Base-by-base conservation (phyloP, 2,888 invertebrate genomes). In the Gymnoscelis rufifasciata region DNA sequence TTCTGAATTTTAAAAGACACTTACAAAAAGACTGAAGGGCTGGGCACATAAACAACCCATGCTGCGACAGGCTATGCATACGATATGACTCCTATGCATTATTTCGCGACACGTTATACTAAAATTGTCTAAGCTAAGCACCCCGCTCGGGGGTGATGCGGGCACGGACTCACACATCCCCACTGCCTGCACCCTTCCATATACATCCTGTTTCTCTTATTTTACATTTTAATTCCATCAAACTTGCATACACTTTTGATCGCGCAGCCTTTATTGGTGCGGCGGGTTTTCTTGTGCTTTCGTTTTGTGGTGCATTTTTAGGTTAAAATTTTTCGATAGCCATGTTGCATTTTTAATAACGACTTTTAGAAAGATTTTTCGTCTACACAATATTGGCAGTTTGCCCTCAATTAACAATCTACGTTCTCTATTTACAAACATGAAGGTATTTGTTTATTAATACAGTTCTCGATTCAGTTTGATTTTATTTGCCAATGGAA, bases 71-170 rank as follows among this genome's bases (percentile, higher is more conserved):
- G 61, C 71, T 68, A 72, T 74, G 74, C 75, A 74, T 74, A 69
- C 68, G 63, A 66, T 74, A 74, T 72, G 66, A 67, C 62, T 62
- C 51, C 52, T 62, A 70, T 76, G 74, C 76, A 80, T 82, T 81
- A 81, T 83, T 82, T 78, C 69, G 72, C 69, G 71, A 73, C 67
- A 70, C 75, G 77, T 78, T 74, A 81, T 78, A 78, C 80, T 83
- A 80, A 86, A 86, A 80, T 83, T 79, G 81, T 86, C 84, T 84
- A 83, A 87, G 83, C 86, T 83, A 81, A 86, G 80, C 81, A 79
- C 76, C 71, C 78, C 78, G 35, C 29, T 38, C 42, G 78, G 77
- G 71, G 68, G 68, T 64, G 68, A 42, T 39, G 33, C 53, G 41
- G 54, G 49, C 40, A 42, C 41, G 46, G 66, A 59, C 74, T 65